These are phyloP conservation scores for Atta cephalotes DNA, from an alignment of 1,140 invertebrate genomes.

Conservation along the genomic window DNA sequence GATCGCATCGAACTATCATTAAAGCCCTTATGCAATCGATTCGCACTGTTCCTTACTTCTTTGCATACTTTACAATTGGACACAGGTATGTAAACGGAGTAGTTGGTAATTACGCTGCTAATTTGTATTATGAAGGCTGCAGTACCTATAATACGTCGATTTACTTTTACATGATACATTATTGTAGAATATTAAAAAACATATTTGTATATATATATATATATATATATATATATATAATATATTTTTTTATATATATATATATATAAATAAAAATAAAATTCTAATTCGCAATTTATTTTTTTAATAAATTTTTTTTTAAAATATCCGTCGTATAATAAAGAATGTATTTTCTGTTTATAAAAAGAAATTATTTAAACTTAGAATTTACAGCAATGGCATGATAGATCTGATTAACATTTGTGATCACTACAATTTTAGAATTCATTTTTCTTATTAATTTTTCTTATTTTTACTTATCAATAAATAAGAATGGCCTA, in stretches of 20 bases:
- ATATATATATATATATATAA: too few relatives aligned
- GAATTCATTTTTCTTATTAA: slow-evolving; percentile 14
- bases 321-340: neutral
- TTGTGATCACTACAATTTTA: neutral
- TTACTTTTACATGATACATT: neutral
- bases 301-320: neutral
- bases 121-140: slow-evolving; percentile 33
- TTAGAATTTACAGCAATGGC: slow-evolving; percentile 1
- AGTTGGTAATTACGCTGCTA: slow-evolving; percentile 14
- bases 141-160: neutral
- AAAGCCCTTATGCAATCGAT: slow-evolving; percentile 64
- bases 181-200: neutral
- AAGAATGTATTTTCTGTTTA: neutral
- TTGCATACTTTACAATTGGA: slow-evolving; percentile 52
- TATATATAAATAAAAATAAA: neutral
- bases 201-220: neutral
- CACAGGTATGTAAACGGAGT: slow-evolving; percentile 28
- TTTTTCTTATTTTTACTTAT: neutral
- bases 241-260: too few relatives aligned
- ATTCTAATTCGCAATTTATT: neutral
- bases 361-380: neutral
- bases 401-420: neutral
- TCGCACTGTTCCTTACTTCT: slow-evolving; percentile 42
- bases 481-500: neutral
- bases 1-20: slow-evolving; percentile 71